Percentiles rank a stretch among this genome's conserved stretches.
Evolutionary conservation across 2,888 invertebrate genomes (phyloP).

Genomic region (Arrhopalites spinosus): DNA sequence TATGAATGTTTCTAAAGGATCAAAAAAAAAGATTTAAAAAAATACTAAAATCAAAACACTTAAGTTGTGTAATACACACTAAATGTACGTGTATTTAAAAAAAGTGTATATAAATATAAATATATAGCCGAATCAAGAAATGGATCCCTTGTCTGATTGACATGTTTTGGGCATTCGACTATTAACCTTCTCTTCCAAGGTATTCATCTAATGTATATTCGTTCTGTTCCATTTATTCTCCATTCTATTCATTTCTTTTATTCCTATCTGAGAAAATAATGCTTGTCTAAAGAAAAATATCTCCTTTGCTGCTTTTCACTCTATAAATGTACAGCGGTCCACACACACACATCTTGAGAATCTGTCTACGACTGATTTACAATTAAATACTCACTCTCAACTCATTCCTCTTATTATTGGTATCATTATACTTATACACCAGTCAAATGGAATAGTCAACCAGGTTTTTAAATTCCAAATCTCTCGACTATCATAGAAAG

Average conservation of each 20-base stretch:
- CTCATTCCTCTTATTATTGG: not conserved
- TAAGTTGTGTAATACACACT: not conserved
- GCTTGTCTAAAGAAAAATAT: conserved; percentile 30
- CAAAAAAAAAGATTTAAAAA: no score
- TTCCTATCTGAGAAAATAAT: conserved; percentile 31
- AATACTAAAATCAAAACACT: no score
- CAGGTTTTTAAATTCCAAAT: no score
- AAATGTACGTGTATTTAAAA: no score
- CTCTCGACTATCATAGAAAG: no score
- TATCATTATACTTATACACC: no score
- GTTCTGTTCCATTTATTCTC: conserved; percentile 37
- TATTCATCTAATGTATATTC: conserved; percentile 36
- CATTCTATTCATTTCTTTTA: conserved; percentile 23
- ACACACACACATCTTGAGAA: conserved; percentile 36
- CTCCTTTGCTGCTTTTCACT: conserved; percentile 36
- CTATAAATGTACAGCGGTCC: not conserved
- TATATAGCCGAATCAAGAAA: conserved; percentile 25
- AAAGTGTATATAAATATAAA: not conserved
- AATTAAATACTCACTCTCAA: conserved; percentile 41
- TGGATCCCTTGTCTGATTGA: conserved; percentile 41
- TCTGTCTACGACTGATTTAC: conserved; percentile 48
- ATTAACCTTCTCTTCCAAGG: conserved; percentile 43
- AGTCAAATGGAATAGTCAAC: no score
- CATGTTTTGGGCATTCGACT: conserved; percentile 44
- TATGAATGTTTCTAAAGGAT: no score